A percentile compares a stretch with the other conserved stretches of the same genome.
phyloP scores from a whole-genome alignment of 2,797 vertebrate genomes.

The Acanthurus leucopareius region DNA sequence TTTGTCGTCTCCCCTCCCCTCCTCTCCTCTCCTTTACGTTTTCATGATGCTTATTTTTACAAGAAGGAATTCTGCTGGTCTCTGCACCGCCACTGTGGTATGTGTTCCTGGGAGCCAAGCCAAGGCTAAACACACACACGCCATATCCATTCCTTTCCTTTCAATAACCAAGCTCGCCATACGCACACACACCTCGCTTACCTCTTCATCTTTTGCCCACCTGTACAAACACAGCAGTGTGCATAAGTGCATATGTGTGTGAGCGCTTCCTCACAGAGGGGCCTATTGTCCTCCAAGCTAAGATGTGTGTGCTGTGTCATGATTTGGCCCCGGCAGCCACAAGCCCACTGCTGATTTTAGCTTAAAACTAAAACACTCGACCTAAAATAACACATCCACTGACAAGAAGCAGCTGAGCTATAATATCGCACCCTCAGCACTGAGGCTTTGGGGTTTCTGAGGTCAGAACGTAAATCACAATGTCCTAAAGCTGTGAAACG shows the following conservation, averaged over 20 bases:
- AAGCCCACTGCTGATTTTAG: constrained; percentile 78
- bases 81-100: constrained; percentile 74
- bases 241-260: constrained; percentile 59
- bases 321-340: constrained; percentile 68
- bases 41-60: constrained; percentile 80
- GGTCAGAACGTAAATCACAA: constrained; percentile 8
- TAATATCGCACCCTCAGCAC: constrained; percentile 46
- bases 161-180: constrained; percentile 69
- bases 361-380: constrained; percentile 68
- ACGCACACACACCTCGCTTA: constrained; percentile 50
- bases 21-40: constrained; percentile 39
- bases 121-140: constrained; percentile 77
- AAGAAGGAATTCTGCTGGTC: constrained; percentile 80
- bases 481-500: constrained; percentile 14
- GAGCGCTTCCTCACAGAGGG: constrained; percentile 69
- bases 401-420: constrained; percentile 69
- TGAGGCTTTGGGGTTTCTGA: constrained; percentile 18
- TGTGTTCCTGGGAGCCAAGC: constrained; percentile 77
- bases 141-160: constrained; percentile 78
- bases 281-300: constrained; percentile 73
- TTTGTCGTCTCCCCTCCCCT: background rate
- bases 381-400: constrained; percentile 70
- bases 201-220: constrained; percentile 77
- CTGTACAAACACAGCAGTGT: constrained; percentile 81
- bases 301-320: constrained; percentile 79